Evolutionary conservation across 2,797 vertebrate species (phyloP).

Genomic region (Sandelia bainsii): DNA sequence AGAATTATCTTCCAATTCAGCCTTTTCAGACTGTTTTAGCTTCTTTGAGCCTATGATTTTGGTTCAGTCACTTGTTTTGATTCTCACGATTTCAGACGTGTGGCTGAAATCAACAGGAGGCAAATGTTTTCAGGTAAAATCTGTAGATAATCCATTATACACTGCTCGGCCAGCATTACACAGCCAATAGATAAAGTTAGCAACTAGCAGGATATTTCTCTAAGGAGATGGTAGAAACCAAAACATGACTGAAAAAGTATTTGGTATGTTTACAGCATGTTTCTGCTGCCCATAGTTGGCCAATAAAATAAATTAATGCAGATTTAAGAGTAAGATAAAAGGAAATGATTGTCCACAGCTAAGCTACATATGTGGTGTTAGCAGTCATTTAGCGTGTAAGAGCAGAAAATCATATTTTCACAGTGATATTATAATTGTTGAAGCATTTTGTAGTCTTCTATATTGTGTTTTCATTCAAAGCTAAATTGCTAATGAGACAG

Average conservation of each 20-base stretch:
- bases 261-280: neutral
- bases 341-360: too few species aligned
- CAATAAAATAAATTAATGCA: neutral
- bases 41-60: neutral
- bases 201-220: neutral
- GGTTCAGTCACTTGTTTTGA: neutral
- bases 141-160: neutral
- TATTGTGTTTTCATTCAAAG: slow-evolving; percentile 1
- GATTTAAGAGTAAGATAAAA: neutral
- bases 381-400: too few species aligned
- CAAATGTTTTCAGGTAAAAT: neutral
- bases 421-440: slow-evolving; percentile 9
- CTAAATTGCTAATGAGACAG: neutral
- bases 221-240: slow-evolving; percentile 4
- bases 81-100: neutral
- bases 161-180: neutral
- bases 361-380: neutral
- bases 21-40: neutral
- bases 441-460: neutral
- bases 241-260: slow-evolving; percentile 3
- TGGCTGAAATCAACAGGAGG: neutral
- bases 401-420: neutral
- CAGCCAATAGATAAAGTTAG: neutral
- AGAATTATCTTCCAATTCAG: too few species aligned
- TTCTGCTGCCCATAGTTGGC: slow-evolving; percentile 3